Percentiles rank a stretch among this genome's conserved stretches.
Conservation (phyloP, 2,113 vertebrate species). For the Cryptotis parvus region DNA sequence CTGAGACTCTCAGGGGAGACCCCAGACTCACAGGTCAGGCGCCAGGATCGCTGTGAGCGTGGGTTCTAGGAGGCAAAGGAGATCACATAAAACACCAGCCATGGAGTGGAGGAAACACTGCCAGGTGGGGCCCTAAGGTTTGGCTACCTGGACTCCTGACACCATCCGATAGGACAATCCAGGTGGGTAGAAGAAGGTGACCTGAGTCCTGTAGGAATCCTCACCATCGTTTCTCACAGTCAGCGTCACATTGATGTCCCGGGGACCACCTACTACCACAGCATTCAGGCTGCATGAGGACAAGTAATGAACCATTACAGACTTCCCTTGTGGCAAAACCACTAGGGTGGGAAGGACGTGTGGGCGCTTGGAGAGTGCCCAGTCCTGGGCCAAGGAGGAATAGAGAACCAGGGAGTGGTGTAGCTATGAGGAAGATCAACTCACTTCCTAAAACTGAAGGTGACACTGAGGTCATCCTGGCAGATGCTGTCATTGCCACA, state of each 20-base stretch:
- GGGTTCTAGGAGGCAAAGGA: slow-evolving; percentile 54
- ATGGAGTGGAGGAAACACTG: accelerated
- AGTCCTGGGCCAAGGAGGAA: neutral
- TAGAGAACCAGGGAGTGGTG: neutral
- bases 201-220: slow-evolving; percentile 88
- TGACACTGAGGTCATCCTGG: slow-evolving; percentile 89
- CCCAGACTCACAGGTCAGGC: accelerated
- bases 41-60: neutral
- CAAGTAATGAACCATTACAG: neutral
- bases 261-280: slow-evolving; percentile 88
- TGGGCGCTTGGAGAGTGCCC: neutral
- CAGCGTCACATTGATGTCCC: slow-evolving; percentile 84
- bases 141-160: slow-evolving; percentile 82
- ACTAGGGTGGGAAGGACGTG: accelerated
- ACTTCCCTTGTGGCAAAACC: too few relatives aligned
- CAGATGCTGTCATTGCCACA: slow-evolving; percentile 90
- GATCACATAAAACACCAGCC: neutral
- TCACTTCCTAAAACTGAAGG: slow-evolving; percentile 87
- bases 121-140: neutral
- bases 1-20: neutral
- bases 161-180: slow-evolving; percentile 89
- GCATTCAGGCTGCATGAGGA: slow-evolving; percentile 65
- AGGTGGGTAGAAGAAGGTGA: slow-evolving; percentile 85
- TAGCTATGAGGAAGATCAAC: neutral
- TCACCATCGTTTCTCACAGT: slow-evolving; percentile 88